Conservation (phyloP, 2,113 vertebrate genomes). For the Psittacula cyanocephala region DNA sequence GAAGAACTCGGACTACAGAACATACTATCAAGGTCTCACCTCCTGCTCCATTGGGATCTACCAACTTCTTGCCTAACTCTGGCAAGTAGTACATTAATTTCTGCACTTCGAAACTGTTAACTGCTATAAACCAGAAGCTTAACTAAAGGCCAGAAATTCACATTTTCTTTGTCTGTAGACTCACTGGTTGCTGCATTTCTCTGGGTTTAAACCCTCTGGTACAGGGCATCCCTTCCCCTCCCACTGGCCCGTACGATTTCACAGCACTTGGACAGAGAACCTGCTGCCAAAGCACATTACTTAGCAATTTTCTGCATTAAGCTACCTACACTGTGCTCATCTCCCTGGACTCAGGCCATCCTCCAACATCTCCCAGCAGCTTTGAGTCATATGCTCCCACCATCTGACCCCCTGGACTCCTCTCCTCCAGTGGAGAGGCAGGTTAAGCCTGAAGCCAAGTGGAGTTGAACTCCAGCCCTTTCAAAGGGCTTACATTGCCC, state of each 20-base stretch:
- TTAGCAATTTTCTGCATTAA: background rate
- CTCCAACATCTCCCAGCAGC: background rate
- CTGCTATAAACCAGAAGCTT: background rate
- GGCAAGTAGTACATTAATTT: background rate
- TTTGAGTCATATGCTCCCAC: constrained; percentile 6
- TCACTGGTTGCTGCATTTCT: background rate
- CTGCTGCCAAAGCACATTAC: background rate
- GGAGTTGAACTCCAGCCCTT: background rate
- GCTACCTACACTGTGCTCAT: background rate
- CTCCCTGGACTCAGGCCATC: background rate
- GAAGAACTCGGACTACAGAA: background rate
- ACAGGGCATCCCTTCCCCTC: background rate
- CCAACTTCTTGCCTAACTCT: background rate
- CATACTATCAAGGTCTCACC: background rate
- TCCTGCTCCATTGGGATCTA: background rate
- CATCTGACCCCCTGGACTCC: background rate
- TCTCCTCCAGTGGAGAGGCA: background rate
- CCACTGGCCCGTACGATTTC: background rate
- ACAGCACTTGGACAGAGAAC: background rate
- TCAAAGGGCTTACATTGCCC: background rate
- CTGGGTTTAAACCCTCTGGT: background rate
- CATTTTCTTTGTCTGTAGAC: background rate
- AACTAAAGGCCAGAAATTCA: background rate
- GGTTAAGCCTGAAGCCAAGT: constrained; percentile 3
- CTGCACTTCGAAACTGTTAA: background rate